phyloP scores from a whole-genome alignment of 2,113 vertebrate species.

The Corythornis madagascariensis region DNA sequence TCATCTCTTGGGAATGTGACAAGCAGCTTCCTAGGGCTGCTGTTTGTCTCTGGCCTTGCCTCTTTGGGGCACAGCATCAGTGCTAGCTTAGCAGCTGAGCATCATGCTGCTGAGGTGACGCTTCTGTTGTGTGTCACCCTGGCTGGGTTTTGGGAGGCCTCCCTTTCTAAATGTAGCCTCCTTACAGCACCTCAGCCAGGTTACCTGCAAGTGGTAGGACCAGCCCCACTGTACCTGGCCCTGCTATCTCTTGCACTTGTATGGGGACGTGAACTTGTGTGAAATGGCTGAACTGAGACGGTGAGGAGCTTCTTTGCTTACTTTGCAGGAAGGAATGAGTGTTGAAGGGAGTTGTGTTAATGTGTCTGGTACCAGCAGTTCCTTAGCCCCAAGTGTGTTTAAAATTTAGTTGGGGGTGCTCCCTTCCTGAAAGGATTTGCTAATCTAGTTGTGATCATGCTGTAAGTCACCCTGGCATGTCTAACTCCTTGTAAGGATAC shows the following conservation, averaged over 20 bases:
- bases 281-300: background rate
- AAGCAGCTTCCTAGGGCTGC: slow-evolving; percentile 3
- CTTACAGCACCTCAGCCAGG: background rate
- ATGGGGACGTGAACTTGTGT: background rate
- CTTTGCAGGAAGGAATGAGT: background rate
- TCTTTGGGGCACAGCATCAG: background rate
- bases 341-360: background rate
- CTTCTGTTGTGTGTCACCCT: background rate
- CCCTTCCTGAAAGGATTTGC: background rate
- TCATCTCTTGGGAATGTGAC: slow-evolving; percentile 20
- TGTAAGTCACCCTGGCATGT: background rate
- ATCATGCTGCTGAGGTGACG: background rate
- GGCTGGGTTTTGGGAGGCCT: background rate
- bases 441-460: background rate
- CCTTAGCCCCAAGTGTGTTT: background rate
- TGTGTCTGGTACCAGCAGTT: background rate
- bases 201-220: background rate
- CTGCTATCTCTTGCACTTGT: background rate
- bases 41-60: background rate
- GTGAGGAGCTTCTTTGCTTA: background rate
- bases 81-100: background rate
- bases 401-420: background rate
- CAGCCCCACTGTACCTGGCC: rapidly evolving
- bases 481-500: slow-evolving; percentile 57
- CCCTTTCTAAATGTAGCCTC: background rate